Base-by-base conservation (phyloP, 2,113 vertebrate species). In the Notarius quadriscutis region DNA sequence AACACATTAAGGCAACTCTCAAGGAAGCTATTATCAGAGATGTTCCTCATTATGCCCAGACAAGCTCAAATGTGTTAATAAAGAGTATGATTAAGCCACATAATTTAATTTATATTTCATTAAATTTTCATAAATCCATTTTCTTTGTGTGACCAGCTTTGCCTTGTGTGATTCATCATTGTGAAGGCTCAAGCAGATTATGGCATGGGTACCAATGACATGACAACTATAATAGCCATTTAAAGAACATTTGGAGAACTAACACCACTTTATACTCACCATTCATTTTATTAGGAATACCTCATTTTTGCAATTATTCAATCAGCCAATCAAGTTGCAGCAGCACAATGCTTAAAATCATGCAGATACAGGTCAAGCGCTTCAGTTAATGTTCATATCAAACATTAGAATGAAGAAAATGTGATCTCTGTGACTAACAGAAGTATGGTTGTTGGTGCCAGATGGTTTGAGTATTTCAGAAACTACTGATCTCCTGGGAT, bases 151-250 rank as follows among this genome's bases (percentile, higher is more conserved):
- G 81, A 80, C 90, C 84, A 84, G 88, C 89, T 90, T 88, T 51
- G 30, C 86, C 82, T 81, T 80, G 34, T 90, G 88, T 74, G 88
- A 88, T 92, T 91, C 90, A 92, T 91, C 85, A 87, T 41, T 5
- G 34, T 51, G 48, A 51, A 85, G 83, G 20, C 51, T 18, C 22
- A 51, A 14, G 41, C 89, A 89, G 88, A 91, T 92, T 75, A 91
- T 92, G 89, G 89, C 86, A 90, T 91, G 84, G 90, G 90, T 91
- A 84, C 90, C 91, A 84, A 77, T 25, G 84, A 87, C 77, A 55
- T 88, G 78, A 86, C 69, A 89, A 88, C 87, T 81, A 81, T 71
- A 91, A 87, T 92, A 41, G 55, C 79, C 87, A 88, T 89, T 85
- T 93, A 93, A 90, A 69, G 34, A 84, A 84, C 87, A 79, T 55